Conservation (phyloP, 92 coral and sea anemone genomes). For the Palythoa grandiflora region DNA sequence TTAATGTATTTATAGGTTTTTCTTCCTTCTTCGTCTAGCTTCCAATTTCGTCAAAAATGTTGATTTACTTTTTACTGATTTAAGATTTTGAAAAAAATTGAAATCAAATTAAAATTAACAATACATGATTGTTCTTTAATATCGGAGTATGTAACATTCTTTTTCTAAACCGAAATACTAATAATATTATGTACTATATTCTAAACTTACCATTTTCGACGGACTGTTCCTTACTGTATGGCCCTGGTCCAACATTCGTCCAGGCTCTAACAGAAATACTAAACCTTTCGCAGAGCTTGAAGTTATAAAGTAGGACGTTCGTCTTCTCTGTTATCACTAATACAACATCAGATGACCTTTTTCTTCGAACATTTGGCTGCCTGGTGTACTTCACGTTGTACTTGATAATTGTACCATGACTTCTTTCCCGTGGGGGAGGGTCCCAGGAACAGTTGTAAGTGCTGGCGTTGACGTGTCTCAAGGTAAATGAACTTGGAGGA, state of each 20-base stretch:
- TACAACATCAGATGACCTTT: not conserved
- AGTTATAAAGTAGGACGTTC: not conserved
- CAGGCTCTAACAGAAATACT: slow-evolving; percentile 1
- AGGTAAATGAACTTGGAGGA: not conserved
- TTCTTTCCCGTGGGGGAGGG: not conserved
- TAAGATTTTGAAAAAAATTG: too few relatives aligned
- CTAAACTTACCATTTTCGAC: slow-evolving; percentile 4
- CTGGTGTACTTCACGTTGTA: not conserved
- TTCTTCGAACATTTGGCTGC: not conserved
- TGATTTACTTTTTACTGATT: too few relatives aligned
- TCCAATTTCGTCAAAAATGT: too few relatives aligned
- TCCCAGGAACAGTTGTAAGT: not conserved
- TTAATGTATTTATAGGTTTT: too few relatives aligned
- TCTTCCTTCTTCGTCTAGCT: too few relatives aligned
- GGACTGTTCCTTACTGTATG: slow-evolving; percentile 12
- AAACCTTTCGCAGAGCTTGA: not conserved
- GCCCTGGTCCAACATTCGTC: slow-evolving; percentile 15
- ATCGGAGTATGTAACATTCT: too few relatives aligned
- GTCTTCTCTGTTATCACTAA: not conserved
- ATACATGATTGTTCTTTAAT: too few relatives aligned
- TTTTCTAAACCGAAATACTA: too few relatives aligned
- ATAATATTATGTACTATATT: not conserved
- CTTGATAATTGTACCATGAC: not conserved
- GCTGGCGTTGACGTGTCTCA: not conserved
- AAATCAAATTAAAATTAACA: too few relatives aligned